Evolutionary conservation across 2,888 invertebrate species (phyloP), one percentile per base, ranked within the genome.

Genomic region (Smittia sp.): DNA sequence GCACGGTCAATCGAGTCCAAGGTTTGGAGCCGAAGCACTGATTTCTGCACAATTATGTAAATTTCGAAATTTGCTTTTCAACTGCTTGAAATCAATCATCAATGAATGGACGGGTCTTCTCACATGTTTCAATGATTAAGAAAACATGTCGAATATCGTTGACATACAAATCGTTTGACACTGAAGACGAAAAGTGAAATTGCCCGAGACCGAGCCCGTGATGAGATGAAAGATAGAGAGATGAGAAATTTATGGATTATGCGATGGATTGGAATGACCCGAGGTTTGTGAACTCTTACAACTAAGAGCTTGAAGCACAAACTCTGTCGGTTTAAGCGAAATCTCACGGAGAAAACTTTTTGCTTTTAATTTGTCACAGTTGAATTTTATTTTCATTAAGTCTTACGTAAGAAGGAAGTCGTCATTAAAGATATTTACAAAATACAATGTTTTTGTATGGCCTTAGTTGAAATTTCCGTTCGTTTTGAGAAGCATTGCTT

Each of bases 161-260:
- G 58, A 58, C 58, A 58, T 58, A 58, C 58, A 58, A 58, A 58
- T 22, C 32, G n/a, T n/a, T 52, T 58, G 58, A 58, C 58, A 58
- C n/a, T 58, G 18, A 58, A 20, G 32, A 32, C 3, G 20, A 58
- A 58, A 58, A 58, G 58, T 58, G 58, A 58, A 58, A 58, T 58
- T 58, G 18, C 20, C 22, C 22, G 58, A 22, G 3, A 46, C n/a
- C n/a, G 18, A 46, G n/a, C 3, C 7, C 18, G 52, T 7, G 52
- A 13, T 9, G 18, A 2, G 52, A 46, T 15, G 52, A 46, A 39
- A 46, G 18, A 32, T 32, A 6, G 46, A 20, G 58, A 58, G 20
- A 58, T 20, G 58, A 20, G 58, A 58, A 58, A 58, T 58, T 58
- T 58, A 18, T 18, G 46, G 18, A 4, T 58, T 20, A 58, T 58